Base-by-base conservation (phyloP, 1,140 invertebrate genomes). In the Eriocheir sinensis region DNA sequence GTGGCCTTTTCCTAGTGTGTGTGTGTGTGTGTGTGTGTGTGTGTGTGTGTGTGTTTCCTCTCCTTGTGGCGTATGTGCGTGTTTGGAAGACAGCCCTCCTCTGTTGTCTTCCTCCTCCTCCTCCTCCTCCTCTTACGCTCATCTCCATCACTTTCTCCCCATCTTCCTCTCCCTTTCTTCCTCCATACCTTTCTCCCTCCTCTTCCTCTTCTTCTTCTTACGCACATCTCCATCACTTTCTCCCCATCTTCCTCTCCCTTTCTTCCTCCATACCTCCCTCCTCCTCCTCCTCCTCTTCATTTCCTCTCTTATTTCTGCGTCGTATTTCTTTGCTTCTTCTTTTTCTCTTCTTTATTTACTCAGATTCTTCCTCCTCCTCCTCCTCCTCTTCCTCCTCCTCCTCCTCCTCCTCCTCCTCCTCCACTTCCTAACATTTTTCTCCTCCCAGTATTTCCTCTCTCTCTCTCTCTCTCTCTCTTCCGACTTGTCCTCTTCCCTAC, bases 311-410 rank as follows among this genome's bases (percentile, higher is more conserved):
- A n/a, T n/a, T n/a, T n/a, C n/a, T n/a, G n/a, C n/a, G n/a, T n/a
- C n/a, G n/a, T n/a, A n/a, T n/a, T n/a, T n/a, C n/a, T n/a, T n/a
- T n/a, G n/a, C n/a, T n/a, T n/a, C n/a, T n/a, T n/a, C n/a, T n/a
- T n/a, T n/a, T n/a, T n/a, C n/a, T n/a, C n/a, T n/a, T n/a, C n/a
- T n/a, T n/a, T n/a, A n/a, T n/a, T n/a, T n/a, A n/a, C n/a, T n/a
- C n/a, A n/a, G n/a, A n/a, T n/a, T 72, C 48, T 15, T 48, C 53
- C 53, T 60, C 53, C 53, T 60, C 53, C 53, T 32, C 85, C 30
- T 88, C 85, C 85, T 88, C 85, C 30, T 88, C 85, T 36, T 88
- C 85, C 44, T 88, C 85, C 86, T 34, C 36, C 44, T 89, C 86
- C 27, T 89, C 36, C 38, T 89, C 38, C 38, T 89, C 36, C 44